Conservation (phyloP, 1,140 invertebrate genomes). For the Heliothis subflexa region DNA sequence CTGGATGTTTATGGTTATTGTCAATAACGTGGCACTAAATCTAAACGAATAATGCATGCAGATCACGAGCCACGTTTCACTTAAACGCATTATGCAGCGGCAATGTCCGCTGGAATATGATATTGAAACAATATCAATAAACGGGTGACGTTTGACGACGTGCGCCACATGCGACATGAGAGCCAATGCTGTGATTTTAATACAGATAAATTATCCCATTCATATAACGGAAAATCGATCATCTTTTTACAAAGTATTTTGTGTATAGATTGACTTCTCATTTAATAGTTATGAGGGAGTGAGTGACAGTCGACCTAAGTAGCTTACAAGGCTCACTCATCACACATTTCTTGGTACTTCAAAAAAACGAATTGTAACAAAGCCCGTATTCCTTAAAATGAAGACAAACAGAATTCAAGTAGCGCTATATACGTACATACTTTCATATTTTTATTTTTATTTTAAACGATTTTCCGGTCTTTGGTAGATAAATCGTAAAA, state of each 20-base stretch:
- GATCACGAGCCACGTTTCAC: conserved; percentile 2
- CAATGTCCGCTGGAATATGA: conserved; percentile 15
- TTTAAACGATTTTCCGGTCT: conserved; percentile 1
- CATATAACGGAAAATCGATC: neutral
- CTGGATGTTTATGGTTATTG: neutral
- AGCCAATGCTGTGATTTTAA: conserved; percentile 26
- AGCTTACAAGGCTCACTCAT: conserved; percentile 2
- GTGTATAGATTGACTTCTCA: neutral
- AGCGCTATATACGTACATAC: neutral
- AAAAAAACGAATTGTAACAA: neutral
- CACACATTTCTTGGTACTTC: neutral
- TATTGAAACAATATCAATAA: conserved; percentile 45
- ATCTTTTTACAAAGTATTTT: conserved; percentile 19
- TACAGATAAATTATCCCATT: conserved; percentile 33
- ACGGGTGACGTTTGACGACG: conserved; percentile 24
- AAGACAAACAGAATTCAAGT: conserved; percentile 27
- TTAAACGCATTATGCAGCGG: conserved; percentile 38
- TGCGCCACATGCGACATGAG: conserved; percentile 12
- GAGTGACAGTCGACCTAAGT: conserved; percentile 7
- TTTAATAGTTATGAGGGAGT: conserved; percentile 24
- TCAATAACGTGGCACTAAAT: conserved; percentile 10
- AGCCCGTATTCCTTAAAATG: neutral
- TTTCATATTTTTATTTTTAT: conserved; percentile 20
- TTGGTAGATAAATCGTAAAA: neutral
- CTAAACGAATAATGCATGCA: conserved; percentile 18